Evolutionary conservation across 2,888 invertebrate genomes (phyloP), one percentile per base, ranked within the genome.

Genomic region (Conistra vaccinii): DNA sequence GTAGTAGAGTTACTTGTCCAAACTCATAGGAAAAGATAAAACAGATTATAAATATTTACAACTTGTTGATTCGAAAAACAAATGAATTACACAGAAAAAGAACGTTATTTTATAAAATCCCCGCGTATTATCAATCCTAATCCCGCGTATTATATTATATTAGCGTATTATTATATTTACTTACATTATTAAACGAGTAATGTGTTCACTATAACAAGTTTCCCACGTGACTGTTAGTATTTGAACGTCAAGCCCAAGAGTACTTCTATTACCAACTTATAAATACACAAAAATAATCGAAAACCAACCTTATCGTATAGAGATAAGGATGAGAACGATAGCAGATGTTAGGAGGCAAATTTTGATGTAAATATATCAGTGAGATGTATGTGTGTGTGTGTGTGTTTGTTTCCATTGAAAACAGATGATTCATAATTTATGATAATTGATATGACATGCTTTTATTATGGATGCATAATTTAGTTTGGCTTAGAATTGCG

Each of bases 361-460:
- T 74, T 55, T 39, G 39, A 74, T 77, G 82, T 83, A 81, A 81
- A 84, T 84, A 83, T 81, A 82, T 85, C 69, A 67, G 79, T 58
- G 45, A 5, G 32, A 67, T 63, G 29, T 70, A 51, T 83, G 84
- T 82, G 84, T 57, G 55, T 69, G 84, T 39, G 83, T 77, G 55
- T 17, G 67, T 45, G 69, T 62, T 76, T 66, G 85, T 87, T 74
- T 81, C 73, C 80, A 78, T 72, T 82, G 76, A 63, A 32, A 7
- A 60, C 32, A 35, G 72, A 73, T 83, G 61, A 73, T 58, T 69
- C 26, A 70, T 63, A 58, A 73, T 62, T 67, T 73, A 81, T 69
- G 66, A 26, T 67, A 78, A 78, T 71, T 51, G 58, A 58, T 71
- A 51, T 55, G 71, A 77, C 66, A 10, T 45, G 42, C 14, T 20